Evolutionary conservation across 2,113 vertebrate species (phyloP).

Genomic region (Cygnus atratus): DNA sequence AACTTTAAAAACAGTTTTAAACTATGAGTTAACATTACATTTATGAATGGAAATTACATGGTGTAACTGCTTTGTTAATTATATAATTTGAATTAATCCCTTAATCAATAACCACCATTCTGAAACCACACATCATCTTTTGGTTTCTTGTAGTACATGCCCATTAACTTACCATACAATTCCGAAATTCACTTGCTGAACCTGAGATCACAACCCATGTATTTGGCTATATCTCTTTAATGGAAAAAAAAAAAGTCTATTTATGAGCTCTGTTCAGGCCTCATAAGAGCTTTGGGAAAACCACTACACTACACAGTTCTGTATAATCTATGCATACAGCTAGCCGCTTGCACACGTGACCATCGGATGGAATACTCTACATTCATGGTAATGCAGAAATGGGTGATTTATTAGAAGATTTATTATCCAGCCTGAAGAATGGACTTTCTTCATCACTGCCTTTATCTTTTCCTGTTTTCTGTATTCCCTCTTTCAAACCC

Average conservation of each 20-base stretch:
- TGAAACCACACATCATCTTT: not conserved
- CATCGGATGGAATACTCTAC: not conserved
- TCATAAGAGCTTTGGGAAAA: not conserved
- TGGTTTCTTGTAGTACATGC: not conserved
- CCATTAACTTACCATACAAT: not conserved
- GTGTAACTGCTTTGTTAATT: not conserved
- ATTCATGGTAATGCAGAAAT: not conserved
- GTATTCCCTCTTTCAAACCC: not conserved
- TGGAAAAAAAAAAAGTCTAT: not conserved
- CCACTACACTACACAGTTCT: not conserved
- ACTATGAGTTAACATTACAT: not conserved
- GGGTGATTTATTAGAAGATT: not conserved
- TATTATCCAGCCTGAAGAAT: not conserved
- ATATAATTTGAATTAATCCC: not conserved
- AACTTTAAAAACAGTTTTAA: not conserved
- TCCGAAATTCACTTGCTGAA: not conserved
- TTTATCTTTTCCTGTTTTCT: not conserved
- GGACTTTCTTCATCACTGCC: not conserved
- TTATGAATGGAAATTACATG: not conserved
- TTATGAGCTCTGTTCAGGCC: not conserved
- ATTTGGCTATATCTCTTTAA: not conserved
- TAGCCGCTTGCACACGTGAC: rapidly evolving
- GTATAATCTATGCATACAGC: not conserved
- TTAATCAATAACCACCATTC: not conserved
- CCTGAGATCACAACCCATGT: not conserved